Percentiles rank a stretch among this genome's conserved stretches.
Evolutionary conservation across 2,797 vertebrate genomes (phyloP).

Genomic region (Melanotaenia boesemani): DNA sequence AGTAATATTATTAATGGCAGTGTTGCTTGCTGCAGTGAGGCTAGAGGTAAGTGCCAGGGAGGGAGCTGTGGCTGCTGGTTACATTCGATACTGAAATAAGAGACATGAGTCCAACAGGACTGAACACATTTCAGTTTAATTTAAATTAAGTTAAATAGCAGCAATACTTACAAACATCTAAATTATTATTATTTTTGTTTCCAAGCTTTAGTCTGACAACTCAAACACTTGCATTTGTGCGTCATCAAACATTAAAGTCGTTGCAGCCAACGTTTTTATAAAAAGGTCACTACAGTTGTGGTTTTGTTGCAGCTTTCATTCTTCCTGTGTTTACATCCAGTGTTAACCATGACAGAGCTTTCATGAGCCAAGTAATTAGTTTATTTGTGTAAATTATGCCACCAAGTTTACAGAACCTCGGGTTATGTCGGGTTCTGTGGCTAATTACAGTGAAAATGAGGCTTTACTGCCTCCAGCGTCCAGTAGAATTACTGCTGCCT

Average conservation of each 20-base stretch:
- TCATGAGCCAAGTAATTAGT: slow-evolving; percentile 8
- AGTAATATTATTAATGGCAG: slow-evolving; percentile 47
- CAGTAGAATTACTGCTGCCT: not conserved
- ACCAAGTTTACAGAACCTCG: not conserved
- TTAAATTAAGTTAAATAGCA: not conserved
- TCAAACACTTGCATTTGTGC: not conserved
- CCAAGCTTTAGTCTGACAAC: not conserved
- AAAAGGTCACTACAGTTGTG: not conserved
- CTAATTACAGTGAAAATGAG: not conserved
- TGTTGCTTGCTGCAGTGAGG: slow-evolving; percentile 18
- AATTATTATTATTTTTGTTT: not conserved
- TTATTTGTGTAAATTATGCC: slow-evolving; percentile 20
- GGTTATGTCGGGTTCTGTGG: not conserved
- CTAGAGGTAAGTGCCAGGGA: slow-evolving; percentile 18
- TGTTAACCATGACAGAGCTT: not conserved
- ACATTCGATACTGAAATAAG: slow-evolving; percentile 42
- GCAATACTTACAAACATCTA: not conserved
- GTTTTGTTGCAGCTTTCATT: not conserved
- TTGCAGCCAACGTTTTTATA: not conserved
- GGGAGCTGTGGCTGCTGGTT: slow-evolving; percentile 14
- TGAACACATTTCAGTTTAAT: not conserved
- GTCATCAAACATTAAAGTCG: not conserved
- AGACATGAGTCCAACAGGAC: slow-evolving; percentile 8
- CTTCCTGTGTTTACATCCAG: not conserved
- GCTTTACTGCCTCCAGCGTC: not conserved